These are phyloP conservation scores for Anas bahamensis DNA, from an alignment of 2,797 vertebrate species.

Conservation along the genomic window DNA sequence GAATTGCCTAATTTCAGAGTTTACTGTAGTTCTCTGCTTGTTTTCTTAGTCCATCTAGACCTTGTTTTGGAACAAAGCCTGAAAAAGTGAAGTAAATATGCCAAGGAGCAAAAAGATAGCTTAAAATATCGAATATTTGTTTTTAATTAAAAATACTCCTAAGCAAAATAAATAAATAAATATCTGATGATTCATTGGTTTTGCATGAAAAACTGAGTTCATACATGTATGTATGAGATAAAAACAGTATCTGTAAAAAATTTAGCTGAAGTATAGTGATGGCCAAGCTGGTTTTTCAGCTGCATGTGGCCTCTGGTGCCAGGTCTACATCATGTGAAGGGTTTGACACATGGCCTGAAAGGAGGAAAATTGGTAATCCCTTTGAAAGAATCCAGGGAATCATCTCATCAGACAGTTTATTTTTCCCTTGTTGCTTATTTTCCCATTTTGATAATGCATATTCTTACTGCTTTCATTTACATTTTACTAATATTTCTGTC, in stretches of 20 bases:
- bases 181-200: neutral
- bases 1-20: neutral
- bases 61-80: neutral
- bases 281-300: neutral
- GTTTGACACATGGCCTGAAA: neutral
- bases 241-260: neutral
- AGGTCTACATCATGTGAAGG: neutral
- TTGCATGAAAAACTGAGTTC: neutral
- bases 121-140: neutral
- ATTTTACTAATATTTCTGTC: neutral
- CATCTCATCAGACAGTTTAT: neutral
- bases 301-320: fast-evolving
- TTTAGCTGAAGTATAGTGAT: neutral
- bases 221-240: neutral
- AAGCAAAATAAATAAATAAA: neutral
- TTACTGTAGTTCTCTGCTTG: neutral
- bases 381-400: neutral
- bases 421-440: neutral
- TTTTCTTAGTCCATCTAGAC: neutral
- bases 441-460: neutral
- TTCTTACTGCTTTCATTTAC: neutral
- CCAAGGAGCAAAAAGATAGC: neutral
- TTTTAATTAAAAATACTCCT: neutral
- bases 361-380: neutral
- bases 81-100: neutral